Conservation (phyloP, 2,113 vertebrate genomes). For the Stercorarius parasiticus region DNA sequence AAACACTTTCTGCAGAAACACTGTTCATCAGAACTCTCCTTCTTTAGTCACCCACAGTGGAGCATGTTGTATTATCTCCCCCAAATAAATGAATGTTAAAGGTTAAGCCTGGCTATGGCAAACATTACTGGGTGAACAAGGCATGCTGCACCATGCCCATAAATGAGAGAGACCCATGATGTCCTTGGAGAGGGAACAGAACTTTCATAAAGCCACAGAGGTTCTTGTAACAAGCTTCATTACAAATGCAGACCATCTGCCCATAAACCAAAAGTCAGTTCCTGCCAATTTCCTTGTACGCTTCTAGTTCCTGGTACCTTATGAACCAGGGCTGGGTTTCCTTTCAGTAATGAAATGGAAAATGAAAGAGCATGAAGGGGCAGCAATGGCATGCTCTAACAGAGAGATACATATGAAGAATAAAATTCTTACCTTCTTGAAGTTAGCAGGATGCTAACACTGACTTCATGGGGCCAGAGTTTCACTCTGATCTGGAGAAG, state of each 20-base stretch:
- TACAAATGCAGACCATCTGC: slow-evolving; percentile 61
- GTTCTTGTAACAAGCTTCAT: slow-evolving; percentile 47
- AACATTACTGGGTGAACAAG: background rate
- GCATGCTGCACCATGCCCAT: slow-evolving; percentile 49
- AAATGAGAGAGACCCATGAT: slow-evolving; percentile 28
- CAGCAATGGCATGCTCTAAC: slow-evolving; percentile 16
- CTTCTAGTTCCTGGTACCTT: slow-evolving; percentile 58
- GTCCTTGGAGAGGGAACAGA: slow-evolving; percentile 46
- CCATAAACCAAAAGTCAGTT: slow-evolving; percentile 37
- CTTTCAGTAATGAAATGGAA: slow-evolving; percentile 31
- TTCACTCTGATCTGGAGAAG: slow-evolving; percentile 9
- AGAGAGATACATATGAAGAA: background rate
- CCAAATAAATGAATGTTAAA: background rate
- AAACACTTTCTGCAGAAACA: slow-evolving; percentile 22
- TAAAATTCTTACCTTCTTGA: background rate
- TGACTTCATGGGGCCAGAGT: background rate
- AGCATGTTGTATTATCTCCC: background rate
- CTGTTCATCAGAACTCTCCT: background rate
- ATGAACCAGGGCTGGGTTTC: slow-evolving; percentile 36
- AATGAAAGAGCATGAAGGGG: slow-evolving; percentile 39
- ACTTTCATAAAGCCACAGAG: background rate
- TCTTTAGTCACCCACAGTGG: background rate
- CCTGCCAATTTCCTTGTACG: slow-evolving; percentile 60
- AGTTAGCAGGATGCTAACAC: background rate
- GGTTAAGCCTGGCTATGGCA: slow-evolving; percentile 9